Percentiles rank a stretch among this genome's conserved stretches.
Evolutionary conservation across 2,888 invertebrate species (phyloP).

Genomic region (Panopea generosa): DNA sequence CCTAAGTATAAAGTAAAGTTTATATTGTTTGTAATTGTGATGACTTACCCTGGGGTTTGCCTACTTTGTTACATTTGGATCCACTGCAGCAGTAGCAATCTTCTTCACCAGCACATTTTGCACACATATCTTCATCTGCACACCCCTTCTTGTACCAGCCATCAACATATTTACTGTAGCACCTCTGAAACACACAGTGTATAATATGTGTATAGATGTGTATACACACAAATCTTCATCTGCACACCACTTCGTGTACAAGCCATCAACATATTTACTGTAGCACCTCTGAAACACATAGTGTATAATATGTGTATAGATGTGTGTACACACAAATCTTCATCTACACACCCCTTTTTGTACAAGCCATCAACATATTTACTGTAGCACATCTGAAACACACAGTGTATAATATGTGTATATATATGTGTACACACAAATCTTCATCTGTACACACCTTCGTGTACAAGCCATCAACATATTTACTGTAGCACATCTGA

Average conservation of each 20-base stretch:
- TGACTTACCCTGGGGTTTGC: not conserved
- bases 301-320: no score
- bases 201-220: no score
- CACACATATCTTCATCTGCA: conserved; percentile 28
- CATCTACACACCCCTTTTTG: conserved; percentile 44
- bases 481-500: conserved; percentile 48
- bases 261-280: conserved; percentile 29
- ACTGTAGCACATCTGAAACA: conserved; percentile 46
- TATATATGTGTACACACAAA: conserved; percentile 38
- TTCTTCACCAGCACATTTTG: conserved; percentile 35
- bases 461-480: conserved; percentile 17
- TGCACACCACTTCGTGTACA: conserved; percentile 46
- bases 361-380: conserved; percentile 25
- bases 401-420: no score
- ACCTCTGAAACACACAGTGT: conserved; percentile 29
- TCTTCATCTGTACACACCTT: conserved; percentile 34
- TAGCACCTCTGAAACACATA: conserved; percentile 48
- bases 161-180: conserved; percentile 34
- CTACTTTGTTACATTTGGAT: conserved; percentile 45
- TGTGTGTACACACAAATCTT: conserved; percentile 34
- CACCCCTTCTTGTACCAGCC: conserved; percentile 48
- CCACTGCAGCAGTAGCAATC: conserved; percentile 54
- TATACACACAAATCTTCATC: conserved; percentile 27
- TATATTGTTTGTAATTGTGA: not conserved
- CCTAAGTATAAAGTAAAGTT: no score